phyloP scores from a whole-genome alignment of 2,113 vertebrate genomes.

The Malurus alboscapulatus region DNA sequence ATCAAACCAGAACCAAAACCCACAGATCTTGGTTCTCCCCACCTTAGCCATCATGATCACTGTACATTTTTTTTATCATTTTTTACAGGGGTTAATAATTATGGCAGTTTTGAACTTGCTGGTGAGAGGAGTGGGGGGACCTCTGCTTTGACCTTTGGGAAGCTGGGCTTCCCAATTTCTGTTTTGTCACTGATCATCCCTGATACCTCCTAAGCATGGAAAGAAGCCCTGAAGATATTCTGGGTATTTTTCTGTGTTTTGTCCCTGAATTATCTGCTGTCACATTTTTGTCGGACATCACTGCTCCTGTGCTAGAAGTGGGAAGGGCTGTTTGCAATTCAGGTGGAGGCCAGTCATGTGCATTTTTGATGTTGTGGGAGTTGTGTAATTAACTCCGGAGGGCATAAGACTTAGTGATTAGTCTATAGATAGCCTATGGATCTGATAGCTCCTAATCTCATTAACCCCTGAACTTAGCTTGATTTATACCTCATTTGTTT shows the following conservation, averaged over 20 bases:
- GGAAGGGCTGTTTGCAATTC: not conserved
- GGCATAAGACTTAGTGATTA: not conserved
- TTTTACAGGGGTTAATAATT: not conserved
- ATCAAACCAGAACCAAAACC: not conserved
- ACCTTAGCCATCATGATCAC: not conserved
- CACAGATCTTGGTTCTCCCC: not conserved
- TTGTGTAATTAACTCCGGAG: not conserved
- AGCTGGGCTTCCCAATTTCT: not conserved
- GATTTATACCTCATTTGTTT: not conserved
- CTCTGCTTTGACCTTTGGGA: not conserved
- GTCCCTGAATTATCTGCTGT: not conserved
- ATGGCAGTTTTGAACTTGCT: not conserved
- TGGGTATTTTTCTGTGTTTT: not conserved
- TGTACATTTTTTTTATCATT: rapidly evolving
- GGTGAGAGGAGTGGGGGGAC: not conserved
- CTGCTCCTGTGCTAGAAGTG: not conserved
- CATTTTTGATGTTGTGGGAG: not conserved
- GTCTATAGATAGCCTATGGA: not conserved
- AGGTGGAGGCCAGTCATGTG: not conserved
- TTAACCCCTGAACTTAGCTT: not conserved
- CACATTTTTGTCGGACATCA: not conserved
- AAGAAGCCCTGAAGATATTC: not conserved
- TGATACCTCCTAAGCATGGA: not conserved
- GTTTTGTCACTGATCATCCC: not conserved
- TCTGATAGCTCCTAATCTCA: constrained; percentile 5